phyloP scores from a whole-genome alignment of 2,113 vertebrate species.

The Podarcis muralis region DNA sequence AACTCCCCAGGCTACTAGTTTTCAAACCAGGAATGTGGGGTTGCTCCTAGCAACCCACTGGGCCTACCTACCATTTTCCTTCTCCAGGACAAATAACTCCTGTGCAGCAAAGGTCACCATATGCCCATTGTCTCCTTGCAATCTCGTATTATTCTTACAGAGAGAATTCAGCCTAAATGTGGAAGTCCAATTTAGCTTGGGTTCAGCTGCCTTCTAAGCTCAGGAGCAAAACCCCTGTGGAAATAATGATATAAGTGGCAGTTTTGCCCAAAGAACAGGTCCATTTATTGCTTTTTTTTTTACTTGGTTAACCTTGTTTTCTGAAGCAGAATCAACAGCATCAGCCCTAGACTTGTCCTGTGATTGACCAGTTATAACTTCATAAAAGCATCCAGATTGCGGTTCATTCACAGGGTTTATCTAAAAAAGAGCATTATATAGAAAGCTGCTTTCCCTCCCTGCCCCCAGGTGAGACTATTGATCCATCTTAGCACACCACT shows the following conservation, averaged over 20 bases:
- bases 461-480: too few species aligned
- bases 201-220: background rate
- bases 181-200: background rate
- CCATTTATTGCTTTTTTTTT: background rate
- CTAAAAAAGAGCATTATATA: too few species aligned
- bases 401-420: too few species aligned
- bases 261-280: background rate
- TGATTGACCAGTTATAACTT: too few species aligned
- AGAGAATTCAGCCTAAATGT: background rate
- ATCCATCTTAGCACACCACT: too few species aligned
- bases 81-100: background rate
- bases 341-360: background rate
- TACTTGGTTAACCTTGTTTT: background rate
- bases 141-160: background rate
- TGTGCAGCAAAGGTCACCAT: background rate
- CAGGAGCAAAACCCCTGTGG: too few species aligned
- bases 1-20: background rate
- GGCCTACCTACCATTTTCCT: background rate
- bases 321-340: background rate
- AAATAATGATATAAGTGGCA: background rate
- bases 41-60: background rate
- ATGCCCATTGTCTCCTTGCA: background rate
- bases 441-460: too few species aligned
- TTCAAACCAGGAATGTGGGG: background rate
- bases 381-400: too few species aligned